phyloP scores from a whole-genome alignment of 1,140 invertebrate genomes.

The Drosophila teissieri region DNA sequence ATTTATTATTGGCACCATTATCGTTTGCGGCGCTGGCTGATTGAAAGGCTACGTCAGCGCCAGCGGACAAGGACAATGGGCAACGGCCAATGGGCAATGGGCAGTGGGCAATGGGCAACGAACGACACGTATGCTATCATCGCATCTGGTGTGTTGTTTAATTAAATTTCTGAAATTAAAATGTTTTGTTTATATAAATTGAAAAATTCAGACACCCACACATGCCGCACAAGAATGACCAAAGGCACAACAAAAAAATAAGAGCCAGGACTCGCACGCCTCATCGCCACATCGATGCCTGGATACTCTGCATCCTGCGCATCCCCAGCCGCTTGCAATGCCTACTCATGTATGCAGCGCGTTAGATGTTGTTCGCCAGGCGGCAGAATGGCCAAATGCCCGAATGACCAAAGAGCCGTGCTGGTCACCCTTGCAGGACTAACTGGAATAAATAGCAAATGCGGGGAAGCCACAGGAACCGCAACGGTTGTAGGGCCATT shows the following conservation, averaged over 20 bases:
- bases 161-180: slow-evolving; percentile 85
- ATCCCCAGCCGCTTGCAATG: too few relatives aligned
- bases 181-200: slow-evolving; percentile 85
- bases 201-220: slow-evolving; percentile 73
- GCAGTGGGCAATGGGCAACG: neutral
- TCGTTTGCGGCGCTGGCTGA: slow-evolving; percentile 13
- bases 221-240: slow-evolving; percentile 34
- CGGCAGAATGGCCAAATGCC: too few relatives aligned
- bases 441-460: too few relatives aligned
- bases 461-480: too few relatives aligned
- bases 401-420: too few relatives aligned
- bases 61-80: neutral
- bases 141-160: slow-evolving; percentile 75
- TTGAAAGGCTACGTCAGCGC: slow-evolving; percentile 13
- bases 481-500: too few relatives aligned
- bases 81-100: slow-evolving; percentile 15
- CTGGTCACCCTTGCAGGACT: too few relatives aligned
- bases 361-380: too few relatives aligned
- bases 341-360: too few relatives aligned
- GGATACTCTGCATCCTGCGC: neutral
- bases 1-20: slow-evolving; percentile 54
- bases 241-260: slow-evolving; percentile 23
- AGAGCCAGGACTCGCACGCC: neutral
- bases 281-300: neutral
- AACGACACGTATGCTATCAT: slow-evolving; percentile 58